Evolutionary conservation across 2,888 invertebrate genomes (phyloP), one percentile per base, ranked within the genome.

Genomic region (Microdon myrmicae): DNA sequence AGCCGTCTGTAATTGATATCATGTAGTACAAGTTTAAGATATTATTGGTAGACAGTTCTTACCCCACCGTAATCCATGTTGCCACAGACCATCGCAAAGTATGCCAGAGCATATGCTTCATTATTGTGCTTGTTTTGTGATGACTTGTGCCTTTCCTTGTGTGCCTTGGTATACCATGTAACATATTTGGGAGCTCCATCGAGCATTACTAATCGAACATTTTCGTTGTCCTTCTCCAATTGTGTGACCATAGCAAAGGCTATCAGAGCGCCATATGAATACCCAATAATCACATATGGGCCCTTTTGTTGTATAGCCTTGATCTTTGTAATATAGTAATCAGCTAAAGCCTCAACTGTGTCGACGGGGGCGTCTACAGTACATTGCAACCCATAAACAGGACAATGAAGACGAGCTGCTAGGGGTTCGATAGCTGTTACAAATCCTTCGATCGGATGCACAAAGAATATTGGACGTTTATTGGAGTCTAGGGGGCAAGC

Each of bases 181-280:
- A 94, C 87, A 79, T 89, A 94, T 23, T 86, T 86, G 3, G 92
- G 94, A 14, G 94, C 92, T 28, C 97, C 97, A 81, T 98, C 98
- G 69, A 98, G 82, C 70, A 97, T 85, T 69, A 91, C 85, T n/a
- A 80, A 69, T 37, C 74, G 72, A 4, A 73, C 72, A 4, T 69
- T 55, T 66, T 80, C 79, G 8, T 77, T 77, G 28, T 80, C 81
- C 68, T 83, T 81, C 75, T 94, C 92, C 45, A 97, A 82, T 76
- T 92, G 90, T 20, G 90, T 81, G 16, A 92, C 92, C 88, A 98
- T 96, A 82, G 97, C 97, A 78, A 95, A 93, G 10, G 95, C 96
- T 22, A 98, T 90, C 70, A 90, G 88, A 28, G 94, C 93, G 64
- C 99, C 98, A 80, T 93, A 97, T 0, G 97, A 98, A 81, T 99